Base-by-base conservation (phyloP, 2,797 vertebrate genomes). In the Gambelia wislizenii region DNA sequence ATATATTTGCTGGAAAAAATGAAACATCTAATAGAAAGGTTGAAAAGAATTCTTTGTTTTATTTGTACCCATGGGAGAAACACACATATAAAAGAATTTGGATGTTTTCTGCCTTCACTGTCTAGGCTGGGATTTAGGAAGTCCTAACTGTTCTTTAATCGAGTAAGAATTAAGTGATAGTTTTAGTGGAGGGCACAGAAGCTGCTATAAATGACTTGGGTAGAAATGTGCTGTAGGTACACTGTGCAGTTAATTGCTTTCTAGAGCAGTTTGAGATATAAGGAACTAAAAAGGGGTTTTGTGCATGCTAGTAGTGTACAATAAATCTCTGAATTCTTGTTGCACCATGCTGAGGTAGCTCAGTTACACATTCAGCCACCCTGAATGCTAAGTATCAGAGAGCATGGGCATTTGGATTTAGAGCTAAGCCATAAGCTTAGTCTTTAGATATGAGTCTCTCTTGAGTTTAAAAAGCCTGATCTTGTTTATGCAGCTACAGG, bases 251-350 rank as follows among this genome's bases (percentile, higher is more conserved):
- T 94, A 91, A 95, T 94, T 91, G 83, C 86, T 89, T 79, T 83
- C n/a, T 77, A 93, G 92, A 27, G 75, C 0, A 0, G 49, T 86
- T 80, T 70, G 85, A 95, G 91, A 91, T 93, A 92, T 42, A 87
- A 85, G 64, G 54, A 86, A 94, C 87, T 78, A 92, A 88, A 89
- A 94, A 81, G 84, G 87, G 36, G 90, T 93, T 93, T 93, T 89
- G 90, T 91, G 91, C 92, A 92, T 94, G 94, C 91, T 89, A 91
- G 75, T 92, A 93, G 93, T 85, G 79, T 93, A 90, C 93, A 95
- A 95, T 93, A 94, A 93, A 95, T 94, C 90, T 92, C 86, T 92
- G 86, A 91, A 93, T 95, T 92, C 94, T 95, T 94, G 90, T 61
- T 92, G 83, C 91, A 69, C 90, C 87, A 82, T 84, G 61, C 91